phyloP scores from a whole-genome alignment of 2,113 vertebrate genomes.

The Varanus salvator region DNA sequence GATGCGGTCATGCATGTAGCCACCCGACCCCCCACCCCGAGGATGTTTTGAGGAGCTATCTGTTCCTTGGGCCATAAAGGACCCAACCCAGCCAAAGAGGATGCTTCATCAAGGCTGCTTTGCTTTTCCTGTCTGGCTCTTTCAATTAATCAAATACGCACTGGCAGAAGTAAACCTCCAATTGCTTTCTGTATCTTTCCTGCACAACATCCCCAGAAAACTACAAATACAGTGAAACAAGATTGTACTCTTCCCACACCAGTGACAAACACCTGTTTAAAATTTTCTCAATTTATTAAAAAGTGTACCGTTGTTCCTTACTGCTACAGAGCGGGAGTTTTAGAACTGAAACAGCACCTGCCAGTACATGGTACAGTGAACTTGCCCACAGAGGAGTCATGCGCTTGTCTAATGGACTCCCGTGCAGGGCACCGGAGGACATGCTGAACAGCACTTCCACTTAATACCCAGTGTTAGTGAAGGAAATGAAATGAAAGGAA shows the following conservation, averaged over 20 bases:
- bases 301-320: constrained; percentile 7
- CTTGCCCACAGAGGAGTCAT: constrained; percentile 45
- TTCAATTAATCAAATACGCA: not conserved
- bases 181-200: not conserved
- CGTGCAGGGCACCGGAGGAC: constrained; percentile 63
- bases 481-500: constrained; percentile 56
- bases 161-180: not conserved
- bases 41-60: no score
- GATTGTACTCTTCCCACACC: not conserved
- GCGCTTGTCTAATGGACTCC: constrained; percentile 60
- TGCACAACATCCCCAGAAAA: not conserved
- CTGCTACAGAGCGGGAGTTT: constrained; percentile 30
- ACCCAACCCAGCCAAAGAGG: no score
- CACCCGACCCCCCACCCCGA: no score
- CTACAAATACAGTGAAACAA: constrained; percentile 21
- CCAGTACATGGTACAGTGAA: constrained; percentile 53
- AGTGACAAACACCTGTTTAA: not conserved
- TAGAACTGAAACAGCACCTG: constrained; percentile 48
- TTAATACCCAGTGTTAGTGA: constrained; percentile 68
- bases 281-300: not conserved
- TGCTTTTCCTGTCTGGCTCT: not conserved
- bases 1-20: no score
- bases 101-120: not conserved
- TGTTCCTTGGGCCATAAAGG: no score
- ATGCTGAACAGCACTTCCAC: constrained; percentile 55